Evolutionary conservation across 2,888 invertebrate species (phyloP).

Genomic region (Lysandra coridon): DNA sequence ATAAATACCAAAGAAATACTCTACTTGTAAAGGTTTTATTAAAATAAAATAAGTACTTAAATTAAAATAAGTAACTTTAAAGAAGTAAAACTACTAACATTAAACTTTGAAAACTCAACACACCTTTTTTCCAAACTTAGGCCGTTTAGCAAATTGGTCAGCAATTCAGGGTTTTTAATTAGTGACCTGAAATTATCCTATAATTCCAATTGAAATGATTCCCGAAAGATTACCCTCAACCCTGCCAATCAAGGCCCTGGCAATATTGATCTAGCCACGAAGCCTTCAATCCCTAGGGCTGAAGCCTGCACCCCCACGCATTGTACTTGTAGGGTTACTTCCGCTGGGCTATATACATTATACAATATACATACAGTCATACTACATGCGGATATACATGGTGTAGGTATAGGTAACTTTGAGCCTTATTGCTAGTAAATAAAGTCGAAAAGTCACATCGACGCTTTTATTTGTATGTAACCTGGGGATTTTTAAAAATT

Average conservation of each 20-base stretch:
- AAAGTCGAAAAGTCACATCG: no score
- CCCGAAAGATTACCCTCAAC: neutral
- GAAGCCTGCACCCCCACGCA: neutral
- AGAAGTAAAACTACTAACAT: no score
- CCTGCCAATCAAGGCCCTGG: neutral
- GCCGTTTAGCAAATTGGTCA: neutral
- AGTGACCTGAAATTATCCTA: neutral
- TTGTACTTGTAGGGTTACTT: slow-evolving; percentile 16
- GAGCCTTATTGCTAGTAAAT: neutral
- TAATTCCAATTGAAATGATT: neutral
- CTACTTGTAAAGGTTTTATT: no score
- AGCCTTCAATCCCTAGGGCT: slow-evolving; percentile 9
- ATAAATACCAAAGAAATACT: no score
- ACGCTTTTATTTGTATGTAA: no score
- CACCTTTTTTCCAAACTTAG: neutral
- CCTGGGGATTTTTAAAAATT: no score
- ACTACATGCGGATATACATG: no score
- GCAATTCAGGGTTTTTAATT: neutral
- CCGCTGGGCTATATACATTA: neutral
- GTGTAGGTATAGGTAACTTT: neutral
- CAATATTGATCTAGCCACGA: neutral
- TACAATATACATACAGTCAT: neutral
- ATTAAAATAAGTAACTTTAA: no score
- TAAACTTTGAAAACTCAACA: no score
- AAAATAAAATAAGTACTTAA: no score